A percentile compares a stretch with the other conserved stretches of the same genome.
phyloP scores from a whole-genome alignment of 2,113 vertebrate genomes.

The Dermatemys mawii region DNA sequence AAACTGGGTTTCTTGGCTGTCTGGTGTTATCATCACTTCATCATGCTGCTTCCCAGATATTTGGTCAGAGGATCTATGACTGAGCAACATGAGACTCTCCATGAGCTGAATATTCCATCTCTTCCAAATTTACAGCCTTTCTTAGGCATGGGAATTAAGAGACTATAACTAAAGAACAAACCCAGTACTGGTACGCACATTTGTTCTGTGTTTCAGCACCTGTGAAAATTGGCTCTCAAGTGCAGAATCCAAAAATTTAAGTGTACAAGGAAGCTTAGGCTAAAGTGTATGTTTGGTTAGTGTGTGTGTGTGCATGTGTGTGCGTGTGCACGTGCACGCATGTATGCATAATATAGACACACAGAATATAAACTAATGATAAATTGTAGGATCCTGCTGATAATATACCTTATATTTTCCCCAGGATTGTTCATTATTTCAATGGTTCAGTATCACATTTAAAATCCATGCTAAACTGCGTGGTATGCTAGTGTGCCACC shows the following conservation, averaged over 20 bases:
- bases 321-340: neutral
- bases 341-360: neutral
- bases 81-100: neutral
- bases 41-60: neutral
- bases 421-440: neutral
- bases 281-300: neutral
- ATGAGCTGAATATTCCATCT: rapidly evolving
- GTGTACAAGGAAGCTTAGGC: neutral
- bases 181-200: rapidly evolving
- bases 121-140: neutral
- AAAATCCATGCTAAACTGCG: neutral
- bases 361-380: neutral
- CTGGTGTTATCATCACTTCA: neutral
- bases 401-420: neutral
- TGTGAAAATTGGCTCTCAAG: rapidly evolving
- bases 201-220: neutral
- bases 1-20: neutral
- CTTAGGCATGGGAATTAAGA: rapidly evolving
- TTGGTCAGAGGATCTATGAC: neutral
- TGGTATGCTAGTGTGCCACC: neutral
- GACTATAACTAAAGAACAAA: rapidly evolving
- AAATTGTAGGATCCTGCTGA: neutral
- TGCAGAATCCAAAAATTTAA: neutral
- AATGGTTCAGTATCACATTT: neutral
- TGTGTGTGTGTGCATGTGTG: too few relatives aligned